Base-by-base conservation (phyloP, 2,113 vertebrate genomes). In the Calidris pugnax region DNA sequence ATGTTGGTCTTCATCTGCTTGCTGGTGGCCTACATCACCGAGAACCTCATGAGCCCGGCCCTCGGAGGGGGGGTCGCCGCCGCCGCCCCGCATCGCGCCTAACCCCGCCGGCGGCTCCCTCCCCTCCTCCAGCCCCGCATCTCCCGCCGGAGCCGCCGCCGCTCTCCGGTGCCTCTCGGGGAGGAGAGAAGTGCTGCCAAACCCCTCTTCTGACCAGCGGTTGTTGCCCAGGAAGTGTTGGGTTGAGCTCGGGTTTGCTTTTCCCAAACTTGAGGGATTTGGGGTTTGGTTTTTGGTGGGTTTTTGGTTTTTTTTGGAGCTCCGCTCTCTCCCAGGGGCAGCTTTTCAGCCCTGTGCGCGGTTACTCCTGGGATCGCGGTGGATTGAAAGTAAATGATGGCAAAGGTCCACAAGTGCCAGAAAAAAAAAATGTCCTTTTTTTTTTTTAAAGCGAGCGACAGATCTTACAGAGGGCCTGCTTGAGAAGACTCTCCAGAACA, bases 1-100 rank as follows among this genome's bases (percentile, higher is more conserved):
- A 99, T 99, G 99, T 98, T 99, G 89, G 99, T 99, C 95, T 98
- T 99, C 97, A 99, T 99, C 96, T 99, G 99, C 97, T 97, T 99
- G 79, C 98, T 99, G 48, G 99, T 99, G 97, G 99, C 99, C 30
- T 99, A 99, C 96, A 99, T 99, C 97, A 99, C 99, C 20, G 99
- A 99, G 95, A 99, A 99, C 97, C 98, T 99, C 95, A 98, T 99
- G 95, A 94, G 94, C 84, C 95, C 94, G 71, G 80, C 87, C 7
- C 71, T 76, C 5, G 69, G 33, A 62, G 60, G 81, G 53, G 98
- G 98, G 97, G 93, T 98, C 98, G 30, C 89, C 97, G 60, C 37
- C 97, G 60, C 37, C 14, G 85, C 35, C 2, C 27, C 85, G 67
- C 91, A 55, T 16, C 90, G 67, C 43, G 92, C 97, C 3, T 95